These are phyloP conservation scores for Eupithecia vulgata DNA, from an alignment of 2,888 invertebrate species.

Conservation along the genomic window DNA sequence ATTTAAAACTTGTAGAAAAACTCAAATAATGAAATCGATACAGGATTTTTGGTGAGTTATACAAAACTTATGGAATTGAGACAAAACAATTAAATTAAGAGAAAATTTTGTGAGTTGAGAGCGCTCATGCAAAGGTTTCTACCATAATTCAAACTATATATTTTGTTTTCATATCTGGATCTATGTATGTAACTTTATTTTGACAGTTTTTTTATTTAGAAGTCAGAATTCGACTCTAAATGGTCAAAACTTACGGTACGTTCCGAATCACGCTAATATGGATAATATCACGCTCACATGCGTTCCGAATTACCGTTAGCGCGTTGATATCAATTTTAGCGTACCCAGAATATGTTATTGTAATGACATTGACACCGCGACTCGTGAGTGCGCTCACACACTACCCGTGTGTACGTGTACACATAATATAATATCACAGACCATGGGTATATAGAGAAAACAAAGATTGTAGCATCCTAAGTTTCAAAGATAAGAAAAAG, in stretches of 20 bases:
- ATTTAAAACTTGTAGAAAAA: neutral
- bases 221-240: neutral
- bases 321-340: too few species aligned
- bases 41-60: neutral
- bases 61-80: too few species aligned
- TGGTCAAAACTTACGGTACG: neutral
- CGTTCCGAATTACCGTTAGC: too few species aligned
- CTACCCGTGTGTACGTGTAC: too few species aligned
- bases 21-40: neutral
- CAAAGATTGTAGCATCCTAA: neutral
- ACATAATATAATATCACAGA: too few species aligned
- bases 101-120: neutral
- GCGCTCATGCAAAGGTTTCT: neutral
- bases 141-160: too few species aligned
- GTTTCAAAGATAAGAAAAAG: neutral
- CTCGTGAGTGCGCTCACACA: too few species aligned
- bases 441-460: neutral
- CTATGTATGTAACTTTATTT: neutral
- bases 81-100: neutral
- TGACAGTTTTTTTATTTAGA: neutral
- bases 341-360: too few species aligned
- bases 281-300: too few species aligned
- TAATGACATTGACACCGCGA: too few species aligned
- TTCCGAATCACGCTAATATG: too few species aligned
- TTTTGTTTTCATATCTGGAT: neutral